Conservation (phyloP, 2,113 vertebrate species). For the Apeltes quadracus region DNA sequence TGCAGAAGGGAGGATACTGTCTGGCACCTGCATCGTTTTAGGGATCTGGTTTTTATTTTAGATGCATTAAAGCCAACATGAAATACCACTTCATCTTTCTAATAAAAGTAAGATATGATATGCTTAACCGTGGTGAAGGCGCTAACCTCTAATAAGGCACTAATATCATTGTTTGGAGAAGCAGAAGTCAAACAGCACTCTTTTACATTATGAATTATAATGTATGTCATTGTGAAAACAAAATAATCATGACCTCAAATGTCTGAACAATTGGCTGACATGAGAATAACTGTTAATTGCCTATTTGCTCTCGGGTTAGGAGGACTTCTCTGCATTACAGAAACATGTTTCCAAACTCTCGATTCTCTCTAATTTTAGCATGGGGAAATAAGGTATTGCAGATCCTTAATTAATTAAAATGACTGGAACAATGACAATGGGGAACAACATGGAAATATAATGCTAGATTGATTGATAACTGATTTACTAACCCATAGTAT, state of each 20-base stretch:
- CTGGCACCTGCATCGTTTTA: background rate
- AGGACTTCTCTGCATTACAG: background rate
- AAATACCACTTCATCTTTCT: background rate
- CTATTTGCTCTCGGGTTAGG: too few relatives aligned
- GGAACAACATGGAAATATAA: background rate
- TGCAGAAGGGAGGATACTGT: background rate
- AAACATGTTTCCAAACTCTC: background rate
- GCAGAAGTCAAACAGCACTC: background rate
- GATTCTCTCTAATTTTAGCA: background rate
- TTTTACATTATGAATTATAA: background rate
- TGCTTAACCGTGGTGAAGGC: too few relatives aligned
- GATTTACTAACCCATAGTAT: too few relatives aligned
- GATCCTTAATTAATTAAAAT: background rate
- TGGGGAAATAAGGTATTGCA: background rate
- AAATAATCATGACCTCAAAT: background rate
- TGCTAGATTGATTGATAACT: background rate
- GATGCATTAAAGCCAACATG: background rate
- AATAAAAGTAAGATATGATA: background rate
- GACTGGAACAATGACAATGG: background rate
- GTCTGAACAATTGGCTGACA: background rate
- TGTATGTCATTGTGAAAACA: background rate
- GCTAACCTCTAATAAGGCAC: background rate
- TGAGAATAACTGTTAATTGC: background rate
- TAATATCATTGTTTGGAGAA: background rate
- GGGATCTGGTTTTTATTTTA: background rate